These are phyloP conservation scores for Antennarius striatus DNA, from an alignment of 2,113 vertebrate species.

Conservation along the genomic window DNA sequence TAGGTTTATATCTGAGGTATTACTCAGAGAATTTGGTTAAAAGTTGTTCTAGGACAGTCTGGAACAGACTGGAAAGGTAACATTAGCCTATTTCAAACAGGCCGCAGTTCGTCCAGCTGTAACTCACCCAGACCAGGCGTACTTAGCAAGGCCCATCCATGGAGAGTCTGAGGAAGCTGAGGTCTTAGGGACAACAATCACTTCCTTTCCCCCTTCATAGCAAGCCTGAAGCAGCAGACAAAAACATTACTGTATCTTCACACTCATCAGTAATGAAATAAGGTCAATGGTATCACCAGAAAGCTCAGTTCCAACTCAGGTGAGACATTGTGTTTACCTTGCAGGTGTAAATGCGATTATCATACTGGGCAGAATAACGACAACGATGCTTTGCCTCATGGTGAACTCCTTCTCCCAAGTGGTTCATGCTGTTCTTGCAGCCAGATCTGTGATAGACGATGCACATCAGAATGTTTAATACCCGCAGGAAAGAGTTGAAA, in stretches of 20 bases:
- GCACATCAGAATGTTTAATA: not conserved
- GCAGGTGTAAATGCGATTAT: slow-evolving; percentile 96
- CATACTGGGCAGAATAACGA: slow-evolving; percentile 93
- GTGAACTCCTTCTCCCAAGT: slow-evolving; percentile 87
- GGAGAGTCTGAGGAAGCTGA: slow-evolving; percentile 98
- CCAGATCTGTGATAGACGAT: slow-evolving; percentile 79
- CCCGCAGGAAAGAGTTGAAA: not conserved
- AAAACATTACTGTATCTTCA: not conserved
- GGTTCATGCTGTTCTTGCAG: slow-evolving; percentile 99
- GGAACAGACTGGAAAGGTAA: slow-evolving; percentile 26
- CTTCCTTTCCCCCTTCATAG: slow-evolving; percentile 95
- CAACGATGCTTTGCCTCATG: slow-evolving; percentile 93
- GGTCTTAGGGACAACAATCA: slow-evolving; percentile 96
- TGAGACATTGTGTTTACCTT: slow-evolving; percentile 83
- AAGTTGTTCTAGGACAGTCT: slow-evolving; percentile 21
- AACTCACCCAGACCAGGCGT: slow-evolving; percentile 99
- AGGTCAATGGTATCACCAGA: not conserved
- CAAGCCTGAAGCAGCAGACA: slow-evolving; percentile 83
- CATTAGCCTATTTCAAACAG: slow-evolving; percentile 12
- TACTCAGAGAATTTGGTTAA: not conserved
- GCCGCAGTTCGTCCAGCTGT: slow-evolving; percentile 1
- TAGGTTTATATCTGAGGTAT: not conserved
- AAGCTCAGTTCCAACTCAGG: not conserved
- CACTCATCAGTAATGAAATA: not conserved
- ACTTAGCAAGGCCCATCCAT: slow-evolving; percentile 97